Evolutionary conservation across 2,888 invertebrate genomes (phyloP), one percentile per base, ranked within the genome.

Genomic region (Boloria euphrosyne): DNA sequence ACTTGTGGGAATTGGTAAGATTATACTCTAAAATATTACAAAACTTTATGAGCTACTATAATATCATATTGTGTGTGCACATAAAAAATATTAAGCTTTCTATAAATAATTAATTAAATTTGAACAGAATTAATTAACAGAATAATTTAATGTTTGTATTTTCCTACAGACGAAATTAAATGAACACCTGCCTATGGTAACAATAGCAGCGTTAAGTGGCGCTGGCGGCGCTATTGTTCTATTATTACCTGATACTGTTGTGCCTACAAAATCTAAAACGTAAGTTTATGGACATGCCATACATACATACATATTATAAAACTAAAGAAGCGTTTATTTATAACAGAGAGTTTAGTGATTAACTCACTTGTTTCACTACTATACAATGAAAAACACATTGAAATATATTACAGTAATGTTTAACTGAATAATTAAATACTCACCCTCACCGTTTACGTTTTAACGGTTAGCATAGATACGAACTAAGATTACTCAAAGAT

Each of bases 1-100:
- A 96, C 84, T 89, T 96, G 73, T 96, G 96, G 93, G 93, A 94
- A 81, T 84, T 96, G 94, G 96, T 96, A 85, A 93, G 94, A 85
- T 27, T 61, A 51, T 38, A 59, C 7, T 31, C 31, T 62, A 22
- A 17, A 54, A 58, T 50, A 51, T 43, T 53, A 55, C 38, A 60
- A 52, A 1, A 58, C 16, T 22, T 59, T 5, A n/a, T n/a, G 6
- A 47, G n/a, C 10, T 10, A 38, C 31, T 38, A 38, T 10, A 22
- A 22, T 22, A 22, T 22, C 2, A 22, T 22, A 22, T 2, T 22
- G 3, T 22, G 22, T 22, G 3, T 22, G 3, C 3, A 2, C 22
- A 3, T 22, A 22, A 22, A 22, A 22, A 22, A 22, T 22, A 2
- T 22, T 22, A 22, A 22, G 22, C 22, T 22, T 22, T 22, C 22